Evolutionary conservation across 2,113 vertebrate genomes (phyloP).

Genomic region (Gasterosteus nipponicus): DNA sequence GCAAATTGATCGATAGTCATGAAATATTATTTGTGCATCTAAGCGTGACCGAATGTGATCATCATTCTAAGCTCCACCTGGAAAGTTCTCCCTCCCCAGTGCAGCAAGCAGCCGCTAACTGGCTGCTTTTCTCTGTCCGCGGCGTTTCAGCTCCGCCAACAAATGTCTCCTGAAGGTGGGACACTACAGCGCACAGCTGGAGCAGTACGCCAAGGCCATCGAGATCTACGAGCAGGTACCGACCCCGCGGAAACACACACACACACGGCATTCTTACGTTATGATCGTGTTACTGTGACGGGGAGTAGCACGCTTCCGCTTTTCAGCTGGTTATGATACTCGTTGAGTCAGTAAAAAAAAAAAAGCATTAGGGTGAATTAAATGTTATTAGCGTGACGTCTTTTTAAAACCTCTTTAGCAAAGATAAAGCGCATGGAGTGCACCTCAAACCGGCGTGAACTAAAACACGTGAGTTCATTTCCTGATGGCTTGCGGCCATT

Average conservation of each 20-base stretch:
- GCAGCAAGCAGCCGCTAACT: neutral
- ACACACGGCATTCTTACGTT: too few species aligned
- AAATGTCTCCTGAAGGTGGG: constrained; percentile 99
- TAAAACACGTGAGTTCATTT: neutral
- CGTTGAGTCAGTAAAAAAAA: too few species aligned
- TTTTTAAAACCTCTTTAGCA: too few species aligned
- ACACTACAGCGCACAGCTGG: constrained; percentile 93
- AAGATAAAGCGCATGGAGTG: neutral
- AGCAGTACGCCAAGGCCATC: constrained; percentile 96
- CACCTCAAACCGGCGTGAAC: neutral
- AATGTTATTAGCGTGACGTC: too few species aligned
- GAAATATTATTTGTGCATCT: neutral
- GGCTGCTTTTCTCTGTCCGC: neutral
- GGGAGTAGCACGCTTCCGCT: too few species aligned
- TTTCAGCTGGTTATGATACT: too few species aligned
- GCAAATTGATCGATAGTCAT: neutral
- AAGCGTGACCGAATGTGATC: neutral
- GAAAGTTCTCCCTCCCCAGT: neutral
- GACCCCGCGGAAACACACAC: constrained; percentile 53
- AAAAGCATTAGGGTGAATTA: too few species aligned
- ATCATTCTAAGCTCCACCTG: neutral
- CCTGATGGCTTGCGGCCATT: neutral
- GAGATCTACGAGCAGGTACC: constrained; percentile 99
- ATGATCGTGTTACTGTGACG: too few species aligned
- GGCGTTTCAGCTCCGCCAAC: constrained; percentile 88